These are phyloP conservation scores for Drosophila testacea DNA, from an alignment of 2,888 invertebrate species.

Conservation along the genomic window DNA sequence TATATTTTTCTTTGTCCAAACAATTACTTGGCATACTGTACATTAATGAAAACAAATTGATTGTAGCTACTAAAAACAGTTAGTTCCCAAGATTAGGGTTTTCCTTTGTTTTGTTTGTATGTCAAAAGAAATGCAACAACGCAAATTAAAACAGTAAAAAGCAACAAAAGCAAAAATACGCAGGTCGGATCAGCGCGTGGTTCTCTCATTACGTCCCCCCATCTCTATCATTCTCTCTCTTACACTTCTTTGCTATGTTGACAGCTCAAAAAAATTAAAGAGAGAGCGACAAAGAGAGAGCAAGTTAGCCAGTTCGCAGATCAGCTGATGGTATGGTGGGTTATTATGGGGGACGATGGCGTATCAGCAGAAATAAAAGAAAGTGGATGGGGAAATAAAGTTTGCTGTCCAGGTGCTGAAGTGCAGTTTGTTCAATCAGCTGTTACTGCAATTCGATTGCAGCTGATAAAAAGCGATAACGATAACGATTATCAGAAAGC, in stretches of 20 bases:
- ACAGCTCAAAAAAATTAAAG: slow-evolving; percentile 11
- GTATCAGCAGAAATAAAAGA: background rate
- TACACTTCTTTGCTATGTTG: background rate
- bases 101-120: background rate
- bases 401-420: slow-evolving; percentile 7
- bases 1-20: no score
- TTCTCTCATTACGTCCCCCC: slow-evolving; percentile 17
- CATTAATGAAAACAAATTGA: slow-evolving; percentile 5
- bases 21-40: slow-evolving; percentile 1
- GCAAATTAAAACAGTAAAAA: slow-evolving; percentile 14
- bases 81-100: slow-evolving; percentile 27
- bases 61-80: slow-evolving; percentile 6
- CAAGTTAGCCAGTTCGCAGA: background rate
- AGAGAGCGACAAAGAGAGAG: background rate
- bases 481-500: slow-evolving; percentile 13
- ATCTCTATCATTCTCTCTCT: background rate
- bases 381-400: background rate
- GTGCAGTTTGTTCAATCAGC: slow-evolving; percentile 27
- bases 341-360: background rate
- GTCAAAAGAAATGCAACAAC: slow-evolving; percentile 41
- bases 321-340: slow-evolving; percentile 13
- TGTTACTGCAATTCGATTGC: slow-evolving; percentile 30
- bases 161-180: slow-evolving; percentile 19
- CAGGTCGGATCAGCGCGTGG: slow-evolving; percentile 37
- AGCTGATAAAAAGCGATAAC: slow-evolving; percentile 32